These are phyloP conservation scores for Drosophila suzukii DNA, from an alignment of 1,140 invertebrate species.

Conservation along the genomic window DNA sequence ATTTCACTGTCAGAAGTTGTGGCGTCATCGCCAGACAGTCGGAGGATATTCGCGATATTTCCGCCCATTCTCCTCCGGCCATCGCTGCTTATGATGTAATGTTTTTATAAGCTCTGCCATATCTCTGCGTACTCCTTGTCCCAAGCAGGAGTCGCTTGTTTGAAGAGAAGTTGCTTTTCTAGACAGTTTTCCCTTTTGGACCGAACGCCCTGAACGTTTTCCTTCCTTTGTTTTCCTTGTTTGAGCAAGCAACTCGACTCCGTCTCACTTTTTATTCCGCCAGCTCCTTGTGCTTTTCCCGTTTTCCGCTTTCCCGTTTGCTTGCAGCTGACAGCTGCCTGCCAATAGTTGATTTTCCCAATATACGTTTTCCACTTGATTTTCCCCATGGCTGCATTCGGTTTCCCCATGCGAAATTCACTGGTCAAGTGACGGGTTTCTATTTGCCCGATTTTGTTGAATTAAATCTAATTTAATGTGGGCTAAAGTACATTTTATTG, in stretches of 20 bases:
- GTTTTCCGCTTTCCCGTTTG: conserved; percentile 17
- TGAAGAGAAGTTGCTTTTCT: conserved; percentile 53
- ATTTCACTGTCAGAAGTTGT: conserved; percentile 70
- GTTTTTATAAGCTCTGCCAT: conserved; percentile 64
- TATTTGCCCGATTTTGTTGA: conserved; percentile 5
- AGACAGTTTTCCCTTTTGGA: conserved; percentile 39
- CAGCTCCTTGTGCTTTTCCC: conserved; percentile 24
- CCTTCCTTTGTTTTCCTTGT: conserved; percentile 73
- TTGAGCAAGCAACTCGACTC: conserved; percentile 50
- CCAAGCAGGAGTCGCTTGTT: conserved; percentile 39
- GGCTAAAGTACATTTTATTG: not conserved
- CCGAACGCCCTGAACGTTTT: conserved; percentile 29
- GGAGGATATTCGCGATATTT: conserved; percentile 46
- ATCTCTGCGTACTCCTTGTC: conserved; percentile 3
- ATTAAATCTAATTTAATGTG: conserved; percentile 12
- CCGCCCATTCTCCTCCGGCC: not conserved
- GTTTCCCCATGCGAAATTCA: conserved; percentile 17
- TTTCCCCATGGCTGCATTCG: conserved; percentile 62
- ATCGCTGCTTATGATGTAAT: conserved; percentile 75
- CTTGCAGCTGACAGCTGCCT: conserved; percentile 77
- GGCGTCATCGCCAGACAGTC: conserved; percentile 52
- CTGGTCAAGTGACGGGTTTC: conserved; percentile 13
- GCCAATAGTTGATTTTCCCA: conserved; percentile 80
- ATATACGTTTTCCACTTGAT: conserved; percentile 75
- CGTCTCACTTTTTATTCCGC: conserved; percentile 14